A percentile compares a stretch with the other conserved stretches of the same genome.
phyloP scores from a whole-genome alignment of 35 echinoderm and acorn worm genomes.

The Lytechinus pictus region DNA sequence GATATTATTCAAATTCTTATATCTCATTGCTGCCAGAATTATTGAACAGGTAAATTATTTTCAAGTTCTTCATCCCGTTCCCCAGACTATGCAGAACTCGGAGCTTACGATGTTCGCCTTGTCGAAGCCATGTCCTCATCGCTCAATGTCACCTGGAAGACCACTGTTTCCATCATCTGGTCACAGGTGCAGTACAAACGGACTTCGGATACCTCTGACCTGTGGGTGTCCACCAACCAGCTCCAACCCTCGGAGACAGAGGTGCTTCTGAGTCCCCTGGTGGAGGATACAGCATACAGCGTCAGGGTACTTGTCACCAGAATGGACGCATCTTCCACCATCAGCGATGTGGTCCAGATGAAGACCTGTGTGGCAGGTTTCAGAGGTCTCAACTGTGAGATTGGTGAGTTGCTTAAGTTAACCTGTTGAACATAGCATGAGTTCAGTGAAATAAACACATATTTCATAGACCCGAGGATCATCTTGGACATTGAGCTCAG shows the following conservation, averaged over 20 bases:
- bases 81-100: slow-evolving; percentile 23
- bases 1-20: neutral
- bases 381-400: slow-evolving; percentile 61
- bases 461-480: no score
- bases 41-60: neutral
- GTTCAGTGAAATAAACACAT: no score
- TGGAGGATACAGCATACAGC: neutral
- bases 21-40: neutral
- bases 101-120: slow-evolving; percentile 32
- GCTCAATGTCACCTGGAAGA: slow-evolving; percentile 50
- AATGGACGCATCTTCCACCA: neutral
- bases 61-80: neutral
- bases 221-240: neutral
- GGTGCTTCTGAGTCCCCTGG: neutral
- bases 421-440: neutral
- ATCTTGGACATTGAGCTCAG: no score
- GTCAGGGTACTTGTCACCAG: slow-evolving; percentile 38
- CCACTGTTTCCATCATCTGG: slow-evolving; percentile 26
- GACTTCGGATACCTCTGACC: neutral
- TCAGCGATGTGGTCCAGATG: slow-evolving; percentile 35
- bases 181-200: slow-evolving; percentile 50
- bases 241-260: slow-evolving; percentile 26
- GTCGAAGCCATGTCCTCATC: slow-evolving; percentile 40
- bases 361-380: slow-evolving; percentile 30
- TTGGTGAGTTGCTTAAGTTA: slow-evolving; percentile 23